These are phyloP conservation scores for Subanguina moxae DNA, from an alignment of 1,140 invertebrate species.

Conservation along the genomic window DNA sequence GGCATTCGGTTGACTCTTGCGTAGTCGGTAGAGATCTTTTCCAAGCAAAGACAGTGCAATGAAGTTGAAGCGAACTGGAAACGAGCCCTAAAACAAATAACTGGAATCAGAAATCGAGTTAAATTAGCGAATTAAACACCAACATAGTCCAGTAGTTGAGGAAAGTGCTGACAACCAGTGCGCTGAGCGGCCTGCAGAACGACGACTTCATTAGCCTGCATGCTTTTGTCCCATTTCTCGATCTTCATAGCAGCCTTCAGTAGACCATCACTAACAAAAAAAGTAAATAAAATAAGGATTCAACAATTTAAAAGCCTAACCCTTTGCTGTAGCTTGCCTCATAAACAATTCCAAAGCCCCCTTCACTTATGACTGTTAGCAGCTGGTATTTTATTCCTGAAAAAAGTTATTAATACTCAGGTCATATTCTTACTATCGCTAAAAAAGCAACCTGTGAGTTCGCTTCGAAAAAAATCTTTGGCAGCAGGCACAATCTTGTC, in stretches of 20 bases:
- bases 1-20: conserved; percentile 38
- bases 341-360: conserved; percentile 47
- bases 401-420: background rate
- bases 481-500: too few species aligned
- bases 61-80: conserved; percentile 27
- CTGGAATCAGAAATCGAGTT: background rate
- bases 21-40: conserved; percentile 41
- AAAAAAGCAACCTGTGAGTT: too few species aligned
- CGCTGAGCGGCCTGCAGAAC: conserved; percentile 32
- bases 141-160: conserved; percentile 44
- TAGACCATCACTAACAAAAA: background rate
- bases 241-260: conserved; percentile 40
- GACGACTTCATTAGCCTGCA: conserved; percentile 24
- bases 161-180: conserved; percentile 36
- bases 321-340: conserved; percentile 6
- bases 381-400: background rate
- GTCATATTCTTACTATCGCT: too few species aligned
- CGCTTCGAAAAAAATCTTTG: too few species aligned
- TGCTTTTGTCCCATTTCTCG: conserved; percentile 20
- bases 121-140: conserved; percentile 7
- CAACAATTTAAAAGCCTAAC: conserved; percentile 12
- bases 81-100: conserved; percentile 11
- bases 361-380: conserved; percentile 32
- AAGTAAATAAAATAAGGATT: background rate
- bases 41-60: conserved; percentile 46